These are phyloP conservation scores for Neolamprologus modestus DNA, from an alignment of 2,113 vertebrate species.

Conservation along the genomic window DNA sequence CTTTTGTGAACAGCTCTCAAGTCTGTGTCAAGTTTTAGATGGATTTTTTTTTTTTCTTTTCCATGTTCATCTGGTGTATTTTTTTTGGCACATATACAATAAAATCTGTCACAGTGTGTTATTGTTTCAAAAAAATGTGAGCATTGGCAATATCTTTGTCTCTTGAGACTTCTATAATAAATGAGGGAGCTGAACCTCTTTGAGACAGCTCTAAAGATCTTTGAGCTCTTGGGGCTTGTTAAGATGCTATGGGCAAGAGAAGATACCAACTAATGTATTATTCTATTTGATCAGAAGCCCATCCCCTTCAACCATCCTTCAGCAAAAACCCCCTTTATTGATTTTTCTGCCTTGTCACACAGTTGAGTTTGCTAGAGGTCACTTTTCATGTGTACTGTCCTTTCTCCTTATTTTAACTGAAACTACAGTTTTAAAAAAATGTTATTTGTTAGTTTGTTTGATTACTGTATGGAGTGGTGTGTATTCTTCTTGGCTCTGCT, in stretches of 20 bases:
- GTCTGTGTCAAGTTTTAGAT: neutral
- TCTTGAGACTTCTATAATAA: slow-evolving; percentile 43
- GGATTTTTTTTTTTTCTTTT: neutral
- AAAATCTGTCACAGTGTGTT: neutral
- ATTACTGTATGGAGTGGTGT: neutral
- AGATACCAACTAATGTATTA: slow-evolving; percentile 32
- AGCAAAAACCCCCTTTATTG: neutral
- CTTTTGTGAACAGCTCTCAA: neutral
- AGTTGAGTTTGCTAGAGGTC: neutral
- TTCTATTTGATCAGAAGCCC: slow-evolving; percentile 51
- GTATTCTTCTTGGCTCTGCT: neutral
- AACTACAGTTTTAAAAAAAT: neutral
- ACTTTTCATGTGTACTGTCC: neutral
- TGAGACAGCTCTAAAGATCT: neutral
- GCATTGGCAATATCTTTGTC: neutral
- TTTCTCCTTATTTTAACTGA: neutral
- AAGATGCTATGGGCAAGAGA: neutral
- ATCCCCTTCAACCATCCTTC: neutral
- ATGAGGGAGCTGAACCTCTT: slow-evolving; percentile 16
- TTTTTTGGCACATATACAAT: neutral
- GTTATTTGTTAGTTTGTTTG: neutral
- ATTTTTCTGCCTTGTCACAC: neutral
- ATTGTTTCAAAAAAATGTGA: neutral
- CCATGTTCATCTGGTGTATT: neutral
- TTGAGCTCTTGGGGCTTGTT: slow-evolving; percentile 47